Conservation (phyloP, 2,113 vertebrate species). For the Patagioenas fasciata region DNA sequence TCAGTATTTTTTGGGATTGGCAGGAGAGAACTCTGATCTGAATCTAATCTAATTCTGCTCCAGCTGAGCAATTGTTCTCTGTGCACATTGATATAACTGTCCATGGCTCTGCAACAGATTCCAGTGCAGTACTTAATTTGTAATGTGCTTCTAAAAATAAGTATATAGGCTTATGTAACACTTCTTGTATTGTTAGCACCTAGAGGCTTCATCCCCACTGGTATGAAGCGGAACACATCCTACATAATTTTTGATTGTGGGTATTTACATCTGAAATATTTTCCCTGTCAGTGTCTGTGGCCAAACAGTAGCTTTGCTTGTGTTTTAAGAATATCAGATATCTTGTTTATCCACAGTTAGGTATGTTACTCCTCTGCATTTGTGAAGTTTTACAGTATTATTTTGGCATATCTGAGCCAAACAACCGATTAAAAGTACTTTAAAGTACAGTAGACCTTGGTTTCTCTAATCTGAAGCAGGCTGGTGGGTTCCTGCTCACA, state of each 20-base stretch:
- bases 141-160: slow-evolving; percentile 63
- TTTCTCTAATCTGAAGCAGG: background rate
- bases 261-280: slow-evolving; percentile 8
- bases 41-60: background rate
- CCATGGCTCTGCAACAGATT: slow-evolving; percentile 47
- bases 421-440: background rate
- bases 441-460: background rate
- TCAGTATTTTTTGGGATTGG: background rate
- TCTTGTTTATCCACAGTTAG: background rate
- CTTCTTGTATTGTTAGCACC: slow-evolving; percentile 62
- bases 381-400: background rate
- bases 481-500: background rate
- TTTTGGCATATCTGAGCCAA: background rate
- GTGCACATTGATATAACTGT: slow-evolving; percentile 20
- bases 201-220: slow-evolving; percentile 41
- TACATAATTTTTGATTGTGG: background rate
- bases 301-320: background rate
- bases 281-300: background rate
- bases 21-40: background rate
- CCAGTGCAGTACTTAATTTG: slow-evolving; percentile 55
- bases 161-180: slow-evolving; percentile 43
- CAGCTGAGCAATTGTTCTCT: background rate
- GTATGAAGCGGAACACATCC: background rate
- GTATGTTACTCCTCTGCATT: background rate
- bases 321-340: background rate